These are phyloP conservation scores for Hypocryptadius cinnamomeus DNA, from an alignment of 2,113 vertebrate genomes.

Conservation along the genomic window DNA sequence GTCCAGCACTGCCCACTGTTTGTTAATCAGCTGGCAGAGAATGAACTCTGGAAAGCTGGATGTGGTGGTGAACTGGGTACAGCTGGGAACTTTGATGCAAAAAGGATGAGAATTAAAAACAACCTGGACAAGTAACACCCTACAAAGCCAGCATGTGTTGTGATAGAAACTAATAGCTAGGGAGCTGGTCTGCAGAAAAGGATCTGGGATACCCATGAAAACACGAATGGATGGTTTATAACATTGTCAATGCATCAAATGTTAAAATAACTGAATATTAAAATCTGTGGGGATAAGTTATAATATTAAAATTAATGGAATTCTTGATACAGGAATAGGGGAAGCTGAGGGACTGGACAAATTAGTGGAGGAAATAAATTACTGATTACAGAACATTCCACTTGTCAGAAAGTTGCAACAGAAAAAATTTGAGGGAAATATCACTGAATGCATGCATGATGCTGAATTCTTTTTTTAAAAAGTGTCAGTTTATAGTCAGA, in stretches of 20 bases:
- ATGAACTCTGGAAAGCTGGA: neutral
- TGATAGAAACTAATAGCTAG: neutral
- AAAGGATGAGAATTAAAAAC: neutral
- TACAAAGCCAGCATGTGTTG: neutral
- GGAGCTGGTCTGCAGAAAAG: neutral
- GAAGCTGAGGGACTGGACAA: neutral
- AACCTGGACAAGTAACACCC: neutral
- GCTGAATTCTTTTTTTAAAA: neutral
- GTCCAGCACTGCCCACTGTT: neutral
- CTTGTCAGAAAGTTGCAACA: neutral
- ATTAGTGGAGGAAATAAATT: neutral
- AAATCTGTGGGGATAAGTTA: neutral
- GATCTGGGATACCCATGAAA: neutral
- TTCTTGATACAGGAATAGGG: neutral
- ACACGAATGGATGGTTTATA: neutral
- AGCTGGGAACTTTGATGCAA: neutral
- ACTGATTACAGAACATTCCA: neutral
- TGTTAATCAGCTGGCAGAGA: neutral
- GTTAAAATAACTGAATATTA: neutral
- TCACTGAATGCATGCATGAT: neutral
- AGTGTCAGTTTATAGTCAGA: neutral
- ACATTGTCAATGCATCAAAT: neutral
- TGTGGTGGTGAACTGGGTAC: neutral
- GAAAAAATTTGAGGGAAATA: neutral
- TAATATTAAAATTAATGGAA: neutral